Evolutionary conservation across 2,113 vertebrate genomes (phyloP).

Genomic region (cattle (Bos taurus)): DNA sequence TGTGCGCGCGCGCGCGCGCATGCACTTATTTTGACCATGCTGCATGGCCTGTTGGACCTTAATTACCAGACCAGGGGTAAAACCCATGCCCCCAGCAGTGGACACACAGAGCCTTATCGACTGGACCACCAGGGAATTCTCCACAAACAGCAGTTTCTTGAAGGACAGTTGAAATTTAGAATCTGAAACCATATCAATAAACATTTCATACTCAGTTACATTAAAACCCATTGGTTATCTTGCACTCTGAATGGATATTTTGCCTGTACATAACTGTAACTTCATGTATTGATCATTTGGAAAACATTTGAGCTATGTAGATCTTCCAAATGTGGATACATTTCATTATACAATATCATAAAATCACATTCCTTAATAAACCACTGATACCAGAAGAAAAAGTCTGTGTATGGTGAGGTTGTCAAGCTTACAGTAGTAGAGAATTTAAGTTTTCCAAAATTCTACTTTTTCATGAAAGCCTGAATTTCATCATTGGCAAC

Average conservation of each 20-base stretch:
- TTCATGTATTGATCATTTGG: not conserved
- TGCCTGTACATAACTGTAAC: not conserved
- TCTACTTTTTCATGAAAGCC: not conserved
- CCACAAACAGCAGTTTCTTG: not conserved
- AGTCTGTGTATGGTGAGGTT: not conserved
- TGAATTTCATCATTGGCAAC: not conserved
- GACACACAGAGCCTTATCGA: not conserved
- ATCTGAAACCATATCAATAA: not conserved
- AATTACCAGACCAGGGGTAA: not conserved
- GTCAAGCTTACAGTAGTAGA: not conserved
- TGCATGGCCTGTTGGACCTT: not conserved
- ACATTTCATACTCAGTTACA: not conserved
- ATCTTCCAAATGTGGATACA: not conserved
- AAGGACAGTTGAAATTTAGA: not conserved
- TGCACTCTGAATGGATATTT: not conserved
- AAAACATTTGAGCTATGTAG: not conserved
- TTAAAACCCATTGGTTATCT: not conserved
- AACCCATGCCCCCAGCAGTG: not conserved
- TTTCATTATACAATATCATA: not conserved
- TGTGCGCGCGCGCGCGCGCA: no score
- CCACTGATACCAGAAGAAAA: not conserved
- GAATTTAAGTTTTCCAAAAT: not conserved
- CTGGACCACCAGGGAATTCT: not conserved
- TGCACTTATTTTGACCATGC: not conserved
- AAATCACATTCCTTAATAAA: not conserved